A percentile compares a stretch with the other conserved stretches of the same genome.
phyloP scores from a whole-genome alignment of 2,888 invertebrate genomes.

The Agrotis ipsilon region DNA sequence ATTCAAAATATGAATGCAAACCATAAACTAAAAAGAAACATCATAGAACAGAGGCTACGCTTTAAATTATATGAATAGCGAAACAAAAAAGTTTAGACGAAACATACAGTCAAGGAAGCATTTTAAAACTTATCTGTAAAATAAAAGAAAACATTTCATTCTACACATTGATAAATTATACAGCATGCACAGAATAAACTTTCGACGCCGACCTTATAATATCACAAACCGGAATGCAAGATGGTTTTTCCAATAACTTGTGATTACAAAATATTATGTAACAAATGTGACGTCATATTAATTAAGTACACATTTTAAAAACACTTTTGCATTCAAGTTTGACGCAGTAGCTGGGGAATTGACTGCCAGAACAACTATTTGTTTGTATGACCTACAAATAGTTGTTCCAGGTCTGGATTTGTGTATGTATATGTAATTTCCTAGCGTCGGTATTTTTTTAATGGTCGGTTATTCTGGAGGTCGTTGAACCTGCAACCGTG shows the following conservation, averaged over 20 bases:
- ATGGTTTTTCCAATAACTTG: neutral
- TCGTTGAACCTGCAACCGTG: slow-evolving; percentile 55
- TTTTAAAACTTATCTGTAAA: neutral
- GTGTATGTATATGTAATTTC: too few relatives aligned
- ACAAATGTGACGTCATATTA: slow-evolving; percentile 4
- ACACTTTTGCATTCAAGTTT: too few relatives aligned
- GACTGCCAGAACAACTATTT: too few relatives aligned
- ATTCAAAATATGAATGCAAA: too few relatives aligned
- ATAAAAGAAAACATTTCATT: neutral
- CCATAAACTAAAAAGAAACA: slow-evolving; percentile 6
- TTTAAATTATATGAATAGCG: too few relatives aligned
- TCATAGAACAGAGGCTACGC: slow-evolving; percentile 1
- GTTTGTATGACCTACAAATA: too few relatives aligned
- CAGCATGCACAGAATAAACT: slow-evolving; percentile 22
- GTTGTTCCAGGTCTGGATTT: too few relatives aligned
- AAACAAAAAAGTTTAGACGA: neutral
- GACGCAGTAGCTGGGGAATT: too few relatives aligned
- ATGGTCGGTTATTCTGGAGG: slow-evolving; percentile 26
- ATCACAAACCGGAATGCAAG: slow-evolving; percentile 34
- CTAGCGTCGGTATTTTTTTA: too few relatives aligned
- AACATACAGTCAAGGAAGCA: slow-evolving; percentile 20
- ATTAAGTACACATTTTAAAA: too few relatives aligned
- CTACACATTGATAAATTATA: slow-evolving; percentile 2
- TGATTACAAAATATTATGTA: slow-evolving; percentile 9
- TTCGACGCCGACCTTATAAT: neutral